phyloP scores from a whole-genome alignment of 2,888 invertebrate genomes.

The Colostygia pectinataria region DNA sequence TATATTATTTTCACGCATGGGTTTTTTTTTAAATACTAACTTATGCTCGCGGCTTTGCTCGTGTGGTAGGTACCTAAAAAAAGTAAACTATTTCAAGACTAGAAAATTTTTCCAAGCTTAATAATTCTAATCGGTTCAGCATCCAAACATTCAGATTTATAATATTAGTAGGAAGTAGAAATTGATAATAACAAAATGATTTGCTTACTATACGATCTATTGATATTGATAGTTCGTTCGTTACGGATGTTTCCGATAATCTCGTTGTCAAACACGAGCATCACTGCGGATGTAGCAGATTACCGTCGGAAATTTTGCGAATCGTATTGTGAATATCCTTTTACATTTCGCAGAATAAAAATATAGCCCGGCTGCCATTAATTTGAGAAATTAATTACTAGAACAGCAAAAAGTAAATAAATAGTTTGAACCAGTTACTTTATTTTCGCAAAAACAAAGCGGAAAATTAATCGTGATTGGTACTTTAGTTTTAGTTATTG shows the following conservation, averaged over 20 bases:
- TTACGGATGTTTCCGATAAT: conserved; percentile 61
- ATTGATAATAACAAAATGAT: neutral
- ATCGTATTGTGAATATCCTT: conserved; percentile 14
- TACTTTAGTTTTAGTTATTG: too few relatives aligned
- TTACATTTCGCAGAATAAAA: conserved; percentile 7
- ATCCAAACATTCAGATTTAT: too few relatives aligned
- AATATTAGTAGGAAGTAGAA: too few relatives aligned
- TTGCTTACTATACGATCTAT: conserved; percentile 8
- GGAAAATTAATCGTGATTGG: too few relatives aligned
- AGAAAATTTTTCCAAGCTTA: too few relatives aligned
- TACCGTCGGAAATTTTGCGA: conserved; percentile 15
- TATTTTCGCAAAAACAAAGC: conserved; percentile 11
- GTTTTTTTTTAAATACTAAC: too few relatives aligned
- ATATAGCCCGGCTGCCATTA: neutral
- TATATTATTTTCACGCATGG: too few relatives aligned
- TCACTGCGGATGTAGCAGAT: conserved; percentile 44
- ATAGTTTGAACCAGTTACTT: conserved; percentile 7
- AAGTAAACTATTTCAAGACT: too few relatives aligned
- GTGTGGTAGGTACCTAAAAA: too few relatives aligned
- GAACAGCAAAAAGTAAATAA: conserved; percentile 4
- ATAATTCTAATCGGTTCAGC: too few relatives aligned
- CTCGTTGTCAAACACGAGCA: conserved; percentile 67
- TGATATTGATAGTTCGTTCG: conserved; percentile 37
- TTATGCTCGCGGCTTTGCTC: too few relatives aligned
- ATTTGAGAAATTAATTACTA: conserved; percentile 11